A percentile compares a stretch with the other conserved stretches of the same genome.
Conservation (phyloP, 2,797 vertebrate species). For the Hybognathus amarus region DNA sequence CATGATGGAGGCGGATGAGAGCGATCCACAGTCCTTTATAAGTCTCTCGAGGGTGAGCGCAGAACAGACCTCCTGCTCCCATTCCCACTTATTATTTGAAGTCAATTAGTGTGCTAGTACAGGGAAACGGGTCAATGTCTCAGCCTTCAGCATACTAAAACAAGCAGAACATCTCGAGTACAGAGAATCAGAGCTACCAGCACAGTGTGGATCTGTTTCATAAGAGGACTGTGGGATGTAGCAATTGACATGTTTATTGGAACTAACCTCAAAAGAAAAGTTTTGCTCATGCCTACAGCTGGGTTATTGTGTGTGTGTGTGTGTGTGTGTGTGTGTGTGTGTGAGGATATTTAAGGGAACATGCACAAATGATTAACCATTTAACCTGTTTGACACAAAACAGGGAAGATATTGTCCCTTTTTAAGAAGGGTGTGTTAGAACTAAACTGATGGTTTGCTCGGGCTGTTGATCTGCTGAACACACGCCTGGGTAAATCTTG, state of each 20-base stretch:
- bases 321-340: neutral
- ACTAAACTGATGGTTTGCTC: too few species aligned
- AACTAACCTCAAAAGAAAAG: neutral
- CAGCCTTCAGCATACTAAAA: slow-evolving; percentile 26
- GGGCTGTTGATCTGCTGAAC: too few species aligned
- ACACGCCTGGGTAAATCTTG: neutral
- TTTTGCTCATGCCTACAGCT: neutral
- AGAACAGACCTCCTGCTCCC: slow-evolving; percentile 3
- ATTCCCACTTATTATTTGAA: slow-evolving; percentile 46
- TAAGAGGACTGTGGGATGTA: neutral
- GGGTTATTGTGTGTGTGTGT: neutral
- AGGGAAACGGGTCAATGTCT: slow-evolving; percentile 46
- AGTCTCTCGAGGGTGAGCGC: slow-evolving; percentile 16
- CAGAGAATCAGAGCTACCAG: neutral
- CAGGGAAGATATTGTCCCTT: too few species aligned
- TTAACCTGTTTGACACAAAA: neutral
- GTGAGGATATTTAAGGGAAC: neutral
- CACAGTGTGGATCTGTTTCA: neutral
- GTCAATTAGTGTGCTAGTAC: slow-evolving; percentile 49
- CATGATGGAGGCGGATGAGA: slow-evolving; percentile 30
- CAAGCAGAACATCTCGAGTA: slow-evolving; percentile 14
- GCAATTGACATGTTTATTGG: neutral
- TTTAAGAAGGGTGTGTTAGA: too few species aligned
- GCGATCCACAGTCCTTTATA: slow-evolving; percentile 16
- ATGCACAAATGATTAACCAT: neutral